Conservation (phyloP, 2,888 invertebrate species). For the Neelides folsomi region DNA sequence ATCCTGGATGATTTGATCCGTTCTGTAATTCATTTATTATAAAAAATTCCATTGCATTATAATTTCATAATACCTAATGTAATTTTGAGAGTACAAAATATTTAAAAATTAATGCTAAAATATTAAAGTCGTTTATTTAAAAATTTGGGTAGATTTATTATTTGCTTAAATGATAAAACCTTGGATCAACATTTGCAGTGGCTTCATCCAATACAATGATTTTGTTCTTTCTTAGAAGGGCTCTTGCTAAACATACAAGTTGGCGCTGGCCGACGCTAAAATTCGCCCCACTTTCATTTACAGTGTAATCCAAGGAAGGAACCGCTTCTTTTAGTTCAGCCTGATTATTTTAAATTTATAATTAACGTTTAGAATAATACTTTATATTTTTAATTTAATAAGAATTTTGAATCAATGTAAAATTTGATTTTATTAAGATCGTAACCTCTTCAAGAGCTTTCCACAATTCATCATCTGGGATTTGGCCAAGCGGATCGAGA, state of each 20-base stretch:
- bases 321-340: conserved; percentile 18
- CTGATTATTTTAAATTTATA: conserved; percentile 12
- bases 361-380: background rate
- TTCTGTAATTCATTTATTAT: too few species aligned
- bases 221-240: conserved; percentile 20
- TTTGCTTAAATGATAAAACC: conserved; percentile 10
- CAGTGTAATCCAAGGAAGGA: conserved; percentile 13
- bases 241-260: conserved; percentile 25
- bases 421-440: background rate
- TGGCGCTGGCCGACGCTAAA: conserved; percentile 26
- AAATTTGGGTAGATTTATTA: too few species aligned
- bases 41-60: too few species aligned
- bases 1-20: too few species aligned
- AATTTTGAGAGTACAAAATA: too few species aligned
- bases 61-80: too few species aligned
- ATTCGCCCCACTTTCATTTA: conserved; percentile 21
- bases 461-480: conserved; percentile 16
- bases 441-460: conserved; percentile 12
- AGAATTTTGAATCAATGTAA: background rate
- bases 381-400: background rate
- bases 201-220: conserved; percentile 30
- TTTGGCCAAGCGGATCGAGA: conserved; percentile 16
- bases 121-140: too few species aligned
- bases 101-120: too few species aligned
- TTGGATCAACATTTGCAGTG: conserved; percentile 27